A percentile compares a stretch with the other conserved stretches of the same genome.
These are phyloP conservation scores for Nerophis ophidion DNA, from an alignment of 2,113 vertebrate genomes.

Conservation along the genomic window DNA sequence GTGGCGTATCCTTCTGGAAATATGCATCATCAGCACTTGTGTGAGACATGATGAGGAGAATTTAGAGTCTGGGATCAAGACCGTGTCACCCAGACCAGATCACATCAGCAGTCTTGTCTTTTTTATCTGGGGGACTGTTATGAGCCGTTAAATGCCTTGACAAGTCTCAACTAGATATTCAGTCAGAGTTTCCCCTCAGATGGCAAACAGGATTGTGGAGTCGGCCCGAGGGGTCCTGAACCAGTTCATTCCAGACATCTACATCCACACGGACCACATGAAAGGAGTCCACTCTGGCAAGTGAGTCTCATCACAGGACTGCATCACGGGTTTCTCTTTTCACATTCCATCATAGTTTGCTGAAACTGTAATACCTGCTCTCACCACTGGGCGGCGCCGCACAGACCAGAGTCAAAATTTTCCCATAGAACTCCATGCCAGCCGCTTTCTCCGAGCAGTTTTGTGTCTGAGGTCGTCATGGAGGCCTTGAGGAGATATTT, in stretches of 20 bases:
- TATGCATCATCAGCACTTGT: no score
- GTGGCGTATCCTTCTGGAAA: slow-evolving; percentile 86
- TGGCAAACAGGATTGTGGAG: slow-evolving; percentile 93
- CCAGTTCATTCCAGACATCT: slow-evolving; percentile 92
- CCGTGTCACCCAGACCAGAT: no score
- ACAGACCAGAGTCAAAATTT: no score
- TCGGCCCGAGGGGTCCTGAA: slow-evolving; percentile 87
- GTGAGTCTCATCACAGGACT: slow-evolving; percentile 71
- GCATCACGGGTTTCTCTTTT: neutral
- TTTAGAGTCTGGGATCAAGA: no score
- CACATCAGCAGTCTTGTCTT: no score
- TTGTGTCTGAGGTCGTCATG: no score
- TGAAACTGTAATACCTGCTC: neutral
- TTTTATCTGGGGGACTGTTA: no score
- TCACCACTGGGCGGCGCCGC: neutral
- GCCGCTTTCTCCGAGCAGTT: no score
- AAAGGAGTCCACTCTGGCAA: slow-evolving; percentile 89
- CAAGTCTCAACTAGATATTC: slow-evolving; percentile 75
- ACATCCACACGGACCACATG: slow-evolving; percentile 96
- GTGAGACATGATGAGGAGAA: no score
- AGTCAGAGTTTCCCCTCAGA: slow-evolving; percentile 92
- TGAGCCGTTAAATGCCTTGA: slow-evolving; percentile 45
- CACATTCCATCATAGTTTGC: neutral
- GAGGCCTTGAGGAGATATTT: no score
- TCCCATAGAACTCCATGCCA: no score